Evolutionary conservation across 2,888 invertebrate genomes (phyloP), one percentile per base, ranked within the genome.

Genomic region (Erannis defoliaria): DNA sequence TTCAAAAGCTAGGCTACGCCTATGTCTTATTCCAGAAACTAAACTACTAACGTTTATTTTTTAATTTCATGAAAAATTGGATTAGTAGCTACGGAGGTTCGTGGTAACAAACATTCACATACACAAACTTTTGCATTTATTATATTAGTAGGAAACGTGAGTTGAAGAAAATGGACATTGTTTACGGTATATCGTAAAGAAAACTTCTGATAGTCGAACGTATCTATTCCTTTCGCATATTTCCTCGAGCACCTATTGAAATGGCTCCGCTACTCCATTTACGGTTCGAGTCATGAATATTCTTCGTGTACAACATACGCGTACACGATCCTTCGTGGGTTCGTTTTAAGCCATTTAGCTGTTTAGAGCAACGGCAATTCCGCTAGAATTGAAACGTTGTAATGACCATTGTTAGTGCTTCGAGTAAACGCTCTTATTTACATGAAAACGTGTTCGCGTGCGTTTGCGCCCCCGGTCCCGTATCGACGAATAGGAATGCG

Each of bases 361-460:
- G 88, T 85, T 86, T 85, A 86, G 82, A 81, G 76, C 81, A 77
- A 78, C 77, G 70, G 79, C 82, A 80, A 77, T 82, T 78, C 76
- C 70, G 40, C 65, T 77, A 81, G 85, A 84, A 87, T 86, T 86
- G 88, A 87, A 90, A 86, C 86, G 84, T 79, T 81, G 85, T 89
- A 90, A 89, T 89, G 85, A 82, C 86, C 82, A 86, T 86, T 85
- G 86, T 88, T 82, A 81, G 83, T 77, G 80, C 80, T 81, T 80
- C 72, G 84, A 78, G 80, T 85, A 86, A 89, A 87, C 82, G 87
- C 77, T 83, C 84, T 81, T 88, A 89, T 90, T 89, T 89, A 87
- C 86, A 86, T 85, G 77, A 79, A 81, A 88, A 88, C 86, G 84
- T 85, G 85, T 82, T 82, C 72, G 77, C 78, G 78, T 80, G 80